Evolutionary conservation across 2,797 vertebrate genomes (phyloP), one percentile per base, ranked within the genome.

Genomic region (Podargus strigoides): DNA sequence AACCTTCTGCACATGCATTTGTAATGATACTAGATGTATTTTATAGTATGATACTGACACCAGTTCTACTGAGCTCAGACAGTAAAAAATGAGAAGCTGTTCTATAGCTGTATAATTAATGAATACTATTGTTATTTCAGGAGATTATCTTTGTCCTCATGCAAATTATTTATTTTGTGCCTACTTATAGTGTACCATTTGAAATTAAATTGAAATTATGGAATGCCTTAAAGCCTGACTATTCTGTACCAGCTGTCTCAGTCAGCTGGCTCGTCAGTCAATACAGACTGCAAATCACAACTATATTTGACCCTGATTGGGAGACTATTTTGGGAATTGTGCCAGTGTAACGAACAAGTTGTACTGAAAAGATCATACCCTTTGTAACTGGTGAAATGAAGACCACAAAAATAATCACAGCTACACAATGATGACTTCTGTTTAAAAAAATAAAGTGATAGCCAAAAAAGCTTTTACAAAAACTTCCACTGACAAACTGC

Each of bases 201-300:
- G 73, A 95, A 96, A 97, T 90, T 34, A 96, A 94, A 95, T 68
- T 89, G 78, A 95, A 96, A 93, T 93, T 93, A 87, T 69, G 69
- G 82, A 93, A 93, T 86, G 85, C 73, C 78, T 94, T 93, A 92
- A 91, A 95, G 53, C 80, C 49, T 94, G 75, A 77, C 89, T 93
- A 42, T 93, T 50, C 30, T 56, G 56, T 91, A 93, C 69, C 96
- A 96, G 91, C 96, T 97, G 94, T 91, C 90, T 91, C 85, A 86
- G 85, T 96, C 94, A 96, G 86, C 92, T 96, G 88, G 75, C 87
- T 90, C 4, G 9, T 95, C 96, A 93, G 93, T 96, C 91, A 93
- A 91, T 92, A 85, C 72, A 41, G 42, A 41, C 76, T 92, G 84
- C 67, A 88, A 88, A 94, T 96, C 86, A 85, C 84, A 85, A 73